These are phyloP conservation scores for Pterostichus madidus DNA, from an alignment of 2,888 invertebrate species.

Conservation along the genomic window DNA sequence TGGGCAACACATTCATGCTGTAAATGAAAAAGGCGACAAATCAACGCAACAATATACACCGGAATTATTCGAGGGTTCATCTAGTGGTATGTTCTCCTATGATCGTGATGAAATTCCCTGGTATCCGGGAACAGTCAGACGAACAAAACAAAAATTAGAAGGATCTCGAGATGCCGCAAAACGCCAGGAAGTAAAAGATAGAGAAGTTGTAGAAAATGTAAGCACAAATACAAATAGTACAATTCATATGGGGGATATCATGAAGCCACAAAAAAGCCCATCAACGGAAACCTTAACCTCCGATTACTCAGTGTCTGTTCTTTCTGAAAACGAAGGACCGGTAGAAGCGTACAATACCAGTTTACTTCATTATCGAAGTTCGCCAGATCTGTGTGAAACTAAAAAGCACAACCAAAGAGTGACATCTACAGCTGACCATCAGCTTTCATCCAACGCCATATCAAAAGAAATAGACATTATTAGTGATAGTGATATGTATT, in stretches of 20 bases:
- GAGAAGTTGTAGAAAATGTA: conserved; percentile 43
- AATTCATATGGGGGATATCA: conserved; percentile 61
- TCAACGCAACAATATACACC: conserved; percentile 67
- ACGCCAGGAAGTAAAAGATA: conserved; percentile 65
- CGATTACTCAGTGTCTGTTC: conserved; percentile 69
- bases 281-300: conserved; percentile 74
- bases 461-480: conserved; percentile 79
- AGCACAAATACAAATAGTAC: conserved; percentile 64
- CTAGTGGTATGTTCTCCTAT: conserved; percentile 79
- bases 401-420: conserved; percentile 61
- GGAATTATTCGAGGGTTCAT: conserved; percentile 72
- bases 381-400: conserved; percentile 71
- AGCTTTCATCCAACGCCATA: conserved; percentile 80
- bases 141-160: conserved; percentile 85
- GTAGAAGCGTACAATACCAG: conserved; percentile 72
- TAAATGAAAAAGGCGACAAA: conserved; percentile 74
- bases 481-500: conserved; percentile 71
- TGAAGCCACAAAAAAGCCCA: conserved; percentile 73
- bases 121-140: conserved; percentile 85
- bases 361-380: conserved; percentile 73
- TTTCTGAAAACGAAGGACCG: conserved; percentile 68
- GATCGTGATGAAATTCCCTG: conserved; percentile 83
- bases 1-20: conserved; percentile 72
- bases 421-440: conserved; percentile 68
- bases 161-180: conserved; percentile 77